These are phyloP conservation scores for Gymnocheta viridis DNA, from an alignment of 2,888 invertebrate genomes.

Conservation along the genomic window DNA sequence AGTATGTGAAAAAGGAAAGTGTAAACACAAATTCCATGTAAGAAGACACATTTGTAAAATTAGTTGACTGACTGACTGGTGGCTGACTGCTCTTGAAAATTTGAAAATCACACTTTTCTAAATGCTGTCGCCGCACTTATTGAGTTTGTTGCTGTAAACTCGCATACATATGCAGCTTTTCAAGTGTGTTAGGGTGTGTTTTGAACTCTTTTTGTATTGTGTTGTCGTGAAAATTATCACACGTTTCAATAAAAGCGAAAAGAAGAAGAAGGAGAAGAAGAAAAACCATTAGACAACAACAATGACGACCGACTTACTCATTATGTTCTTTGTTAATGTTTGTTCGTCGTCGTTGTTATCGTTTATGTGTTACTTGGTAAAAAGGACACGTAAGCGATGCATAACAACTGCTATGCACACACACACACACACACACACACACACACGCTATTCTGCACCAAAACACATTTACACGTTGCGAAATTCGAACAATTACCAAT, in stretches of 20 bases:
- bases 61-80: conserved; percentile 52
- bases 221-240: conserved; percentile 58
- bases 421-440: conserved; percentile 6
- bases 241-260: conserved; percentile 44
- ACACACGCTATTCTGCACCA: no score
- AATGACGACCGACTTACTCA: conserved; percentile 55
- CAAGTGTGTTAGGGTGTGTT: neutral
- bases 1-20: neutral
- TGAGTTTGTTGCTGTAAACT: neutral
- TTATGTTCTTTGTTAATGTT: conserved; percentile 52
- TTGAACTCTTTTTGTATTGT: neutral
- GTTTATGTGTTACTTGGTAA: conserved; percentile 33
- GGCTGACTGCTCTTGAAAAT: conserved; percentile 63
- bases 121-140: neutral
- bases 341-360: conserved; percentile 32
- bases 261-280: conserved; percentile 17
- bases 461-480: neutral
- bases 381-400: conserved; percentile 45
- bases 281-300: conserved; percentile 20
- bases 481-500: conserved; percentile 14
- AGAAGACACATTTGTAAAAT: conserved; percentile 49
- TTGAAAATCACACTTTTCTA: conserved; percentile 36
- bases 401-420: neutral
- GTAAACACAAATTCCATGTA: conserved; percentile 19
- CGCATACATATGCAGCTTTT: neutral